These are phyloP conservation scores for Dioctria linearis DNA, from an alignment of 2,888 invertebrate genomes.

Conservation along the genomic window DNA sequence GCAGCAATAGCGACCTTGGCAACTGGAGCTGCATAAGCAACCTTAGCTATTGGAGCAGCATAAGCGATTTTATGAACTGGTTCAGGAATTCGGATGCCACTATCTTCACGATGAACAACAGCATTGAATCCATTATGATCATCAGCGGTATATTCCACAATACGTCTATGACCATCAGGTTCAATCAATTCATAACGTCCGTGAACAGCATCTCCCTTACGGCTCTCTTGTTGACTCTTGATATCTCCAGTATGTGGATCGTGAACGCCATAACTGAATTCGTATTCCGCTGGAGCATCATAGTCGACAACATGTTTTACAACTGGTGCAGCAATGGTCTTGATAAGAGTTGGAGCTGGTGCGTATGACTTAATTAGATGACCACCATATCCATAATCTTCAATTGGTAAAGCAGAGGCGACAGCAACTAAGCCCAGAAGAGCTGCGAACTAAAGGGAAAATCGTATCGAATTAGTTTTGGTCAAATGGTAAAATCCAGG, in stretches of 20 bases:
- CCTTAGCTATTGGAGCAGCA: slow-evolving; percentile 56
- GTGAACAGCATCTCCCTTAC: slow-evolving; percentile 57
- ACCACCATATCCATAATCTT: slow-evolving; percentile 21
- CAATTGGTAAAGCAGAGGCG: slow-evolving; percentile 20
- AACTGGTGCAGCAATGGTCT: slow-evolving; percentile 1
- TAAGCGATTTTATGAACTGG: slow-evolving; percentile 56
- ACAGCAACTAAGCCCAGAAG: slow-evolving; percentile 8
- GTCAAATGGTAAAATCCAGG: not conserved
- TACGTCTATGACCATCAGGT: slow-evolving; percentile 56
- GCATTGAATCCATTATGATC: slow-evolving; percentile 57
- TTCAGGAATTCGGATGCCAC: slow-evolving; percentile 28
- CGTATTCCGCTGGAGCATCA: slow-evolving; percentile 49
- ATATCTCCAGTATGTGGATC: slow-evolving; percentile 53
- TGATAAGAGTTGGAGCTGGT: slow-evolving; percentile 22
- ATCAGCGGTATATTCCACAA: slow-evolving; percentile 56
- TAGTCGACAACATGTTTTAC: slow-evolving; percentile 56
- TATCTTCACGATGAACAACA: slow-evolving; percentile 54
- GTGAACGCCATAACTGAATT: slow-evolving; percentile 52
- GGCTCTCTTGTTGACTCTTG: slow-evolving; percentile 55
- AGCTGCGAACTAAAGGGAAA: slow-evolving; percentile 27
- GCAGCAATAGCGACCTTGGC: not conserved
- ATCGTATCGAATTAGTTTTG: not conserved
- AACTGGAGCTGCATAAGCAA: slow-evolving; percentile 59
- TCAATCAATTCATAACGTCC: slow-evolving; percentile 56
- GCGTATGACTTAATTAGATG: slow-evolving; percentile 2